Evolutionary conservation across 2,113 vertebrate genomes (phyloP).

Genomic region (Spilogale gracilis): DNA sequence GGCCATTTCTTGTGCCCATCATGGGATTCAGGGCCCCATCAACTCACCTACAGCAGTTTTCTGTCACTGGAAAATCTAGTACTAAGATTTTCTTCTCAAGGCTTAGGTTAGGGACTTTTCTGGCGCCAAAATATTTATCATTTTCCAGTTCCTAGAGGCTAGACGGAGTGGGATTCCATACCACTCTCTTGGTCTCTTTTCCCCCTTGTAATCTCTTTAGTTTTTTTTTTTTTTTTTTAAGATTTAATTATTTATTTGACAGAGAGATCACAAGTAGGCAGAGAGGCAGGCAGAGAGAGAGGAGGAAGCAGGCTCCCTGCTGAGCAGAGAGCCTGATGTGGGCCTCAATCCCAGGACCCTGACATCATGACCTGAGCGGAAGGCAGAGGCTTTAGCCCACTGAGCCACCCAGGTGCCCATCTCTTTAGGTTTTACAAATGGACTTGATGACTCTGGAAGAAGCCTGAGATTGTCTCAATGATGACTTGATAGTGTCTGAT

Average conservation of each 20-base stretch:
- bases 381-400: no score
- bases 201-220: background rate
- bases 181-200: background rate
- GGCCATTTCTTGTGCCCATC: background rate
- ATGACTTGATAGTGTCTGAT: background rate
- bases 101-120: background rate
- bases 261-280: no score
- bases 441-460: background rate
- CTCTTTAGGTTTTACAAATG: background rate
- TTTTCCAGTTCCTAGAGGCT: background rate
- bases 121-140: background rate
- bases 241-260: no score
- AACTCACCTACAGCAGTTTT: background rate
- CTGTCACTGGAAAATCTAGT: background rate
- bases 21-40: background rate
- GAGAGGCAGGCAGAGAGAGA: no score
- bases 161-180: background rate
- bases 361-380: no score
- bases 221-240: no score
- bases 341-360: no score
- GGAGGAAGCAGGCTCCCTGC: no score
- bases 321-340: no score
- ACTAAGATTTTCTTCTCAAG: background rate
- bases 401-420: no score
- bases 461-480: background rate